Percentiles rank a stretch among this genome's conserved stretches.
Conservation (phyloP, 2,797 vertebrate genomes). For the Neosilurus mollespiculum region DNA sequence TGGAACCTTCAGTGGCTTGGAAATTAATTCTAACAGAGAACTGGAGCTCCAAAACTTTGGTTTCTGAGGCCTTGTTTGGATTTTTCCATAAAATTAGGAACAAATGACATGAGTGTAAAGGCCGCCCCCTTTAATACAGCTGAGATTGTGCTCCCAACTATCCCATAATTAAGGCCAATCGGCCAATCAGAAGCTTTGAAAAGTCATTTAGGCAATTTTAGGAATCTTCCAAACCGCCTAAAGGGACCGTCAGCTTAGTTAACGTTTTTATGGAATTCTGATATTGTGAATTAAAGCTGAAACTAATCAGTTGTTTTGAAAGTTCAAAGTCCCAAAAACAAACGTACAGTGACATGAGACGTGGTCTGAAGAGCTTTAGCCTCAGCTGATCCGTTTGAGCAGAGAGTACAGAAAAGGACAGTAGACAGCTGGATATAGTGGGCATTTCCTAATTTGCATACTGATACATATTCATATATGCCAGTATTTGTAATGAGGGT, state of each 20-base stretch:
- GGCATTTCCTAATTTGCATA: not conserved
- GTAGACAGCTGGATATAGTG: not conserved
- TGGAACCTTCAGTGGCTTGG: not conserved
- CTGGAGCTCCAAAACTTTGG: too few species aligned
- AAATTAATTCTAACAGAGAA: not conserved
- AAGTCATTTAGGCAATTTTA: not conserved
- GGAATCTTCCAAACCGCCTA: not conserved
- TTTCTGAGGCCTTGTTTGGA: not conserved
- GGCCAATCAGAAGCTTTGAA: not conserved
- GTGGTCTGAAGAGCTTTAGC: not conserved
- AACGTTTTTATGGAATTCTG: not conserved
- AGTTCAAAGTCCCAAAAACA: not conserved
- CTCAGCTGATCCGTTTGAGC: not conserved
- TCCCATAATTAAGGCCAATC: not conserved
- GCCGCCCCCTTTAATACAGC: not conserved
- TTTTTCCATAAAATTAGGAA: not conserved
- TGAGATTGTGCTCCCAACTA: not conserved
- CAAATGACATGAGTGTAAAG: not conserved
- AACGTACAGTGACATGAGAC: not conserved
- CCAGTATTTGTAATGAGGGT: not conserved
- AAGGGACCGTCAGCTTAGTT: not conserved
- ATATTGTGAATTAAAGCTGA: not conserved
- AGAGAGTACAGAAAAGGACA: not conserved
- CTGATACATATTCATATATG: not conserved
- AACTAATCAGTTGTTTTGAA: too few species aligned